These are phyloP conservation scores for Erebia epiphron DNA, from an alignment of 2,888 invertebrate species.

Conservation along the genomic window DNA sequence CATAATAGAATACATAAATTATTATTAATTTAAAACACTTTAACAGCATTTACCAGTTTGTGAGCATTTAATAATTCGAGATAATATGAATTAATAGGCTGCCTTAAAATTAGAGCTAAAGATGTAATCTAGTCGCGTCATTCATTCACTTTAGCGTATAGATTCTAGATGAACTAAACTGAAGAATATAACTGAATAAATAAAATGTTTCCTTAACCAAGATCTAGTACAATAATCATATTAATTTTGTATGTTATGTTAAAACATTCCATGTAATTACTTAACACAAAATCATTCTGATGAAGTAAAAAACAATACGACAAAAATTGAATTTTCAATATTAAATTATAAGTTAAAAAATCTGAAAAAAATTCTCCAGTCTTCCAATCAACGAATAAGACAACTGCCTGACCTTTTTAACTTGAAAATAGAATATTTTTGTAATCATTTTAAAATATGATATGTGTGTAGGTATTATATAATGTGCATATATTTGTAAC, in stretches of 20 bases:
- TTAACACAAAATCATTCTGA: background rate
- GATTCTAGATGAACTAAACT: background rate
- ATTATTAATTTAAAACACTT: too few species aligned
- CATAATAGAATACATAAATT: too few species aligned
- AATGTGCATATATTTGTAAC: background rate
- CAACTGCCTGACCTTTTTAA: background rate
- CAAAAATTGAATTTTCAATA: background rate
- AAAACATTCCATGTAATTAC: background rate
- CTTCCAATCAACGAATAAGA: background rate
- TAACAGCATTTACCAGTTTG: background rate
- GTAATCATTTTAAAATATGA: constrained; percentile 3
- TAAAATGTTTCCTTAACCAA: too few species aligned
- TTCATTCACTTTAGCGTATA: background rate
- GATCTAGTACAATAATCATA: too few species aligned
- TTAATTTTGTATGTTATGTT: too few species aligned
- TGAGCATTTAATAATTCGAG: background rate
- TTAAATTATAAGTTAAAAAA: background rate
- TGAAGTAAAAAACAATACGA: background rate
- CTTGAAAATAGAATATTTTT: constrained; percentile 5
- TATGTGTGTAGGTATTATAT: too few species aligned
- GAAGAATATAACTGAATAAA: too few species aligned
- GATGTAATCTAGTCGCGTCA: constrained; percentile 9
- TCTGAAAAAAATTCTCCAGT: background rate
- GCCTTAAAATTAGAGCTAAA: constrained; percentile 2
- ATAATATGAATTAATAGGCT: background rate